A percentile compares a stretch with the other conserved stretches of the same genome.
phyloP scores from a whole-genome alignment of 2,888 invertebrate genomes.

The Tholera decimalis region DNA sequence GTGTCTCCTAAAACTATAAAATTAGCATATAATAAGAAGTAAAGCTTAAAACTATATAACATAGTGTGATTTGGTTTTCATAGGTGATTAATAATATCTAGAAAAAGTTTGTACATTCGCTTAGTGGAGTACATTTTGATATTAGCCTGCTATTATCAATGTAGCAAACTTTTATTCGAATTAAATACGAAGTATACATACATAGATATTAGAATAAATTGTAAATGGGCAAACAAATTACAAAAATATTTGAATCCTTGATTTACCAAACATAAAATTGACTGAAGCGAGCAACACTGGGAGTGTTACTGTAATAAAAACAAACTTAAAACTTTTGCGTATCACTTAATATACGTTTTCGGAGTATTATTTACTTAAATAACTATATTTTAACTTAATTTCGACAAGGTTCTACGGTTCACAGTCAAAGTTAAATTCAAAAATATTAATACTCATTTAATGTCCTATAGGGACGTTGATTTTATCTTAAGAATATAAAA shows the following conservation, averaged over 20 bases:
- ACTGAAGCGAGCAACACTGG: slow-evolving; percentile 27
- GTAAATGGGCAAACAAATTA: background rate
- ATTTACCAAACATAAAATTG: background rate
- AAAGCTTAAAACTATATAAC: slow-evolving; percentile 60
- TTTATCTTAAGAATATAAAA: slow-evolving; percentile 57
- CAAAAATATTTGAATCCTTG: slow-evolving; percentile 1
- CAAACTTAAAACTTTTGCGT: slow-evolving; percentile 13
- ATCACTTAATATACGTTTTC: slow-evolving; percentile 32
- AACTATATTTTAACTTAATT: slow-evolving; percentile 54
- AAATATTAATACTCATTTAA: slow-evolving; percentile 71
- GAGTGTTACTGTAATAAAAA: slow-evolving; percentile 3
- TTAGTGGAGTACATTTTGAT: slow-evolving; percentile 45
- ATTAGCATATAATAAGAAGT: slow-evolving; percentile 8
- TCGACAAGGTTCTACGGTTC: slow-evolving; percentile 52
- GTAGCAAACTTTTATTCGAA: slow-evolving; percentile 25
- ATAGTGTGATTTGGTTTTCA: slow-evolving; percentile 60
- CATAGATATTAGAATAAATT: background rate
- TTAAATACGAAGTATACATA: background rate
- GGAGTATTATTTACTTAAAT: slow-evolving; percentile 50
- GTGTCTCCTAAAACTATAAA: slow-evolving; percentile 38
- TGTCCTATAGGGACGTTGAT: slow-evolving; percentile 59
- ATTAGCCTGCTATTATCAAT: slow-evolving; percentile 26
- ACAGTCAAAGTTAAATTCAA: slow-evolving; percentile 67
- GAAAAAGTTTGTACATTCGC: slow-evolving; percentile 46
- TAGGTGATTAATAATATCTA: slow-evolving; percentile 45